A percentile compares a stretch with the other conserved stretches of the same genome.
phyloP scores from a whole-genome alignment of 2,113 vertebrate species.

The Lampris incognitus region DNA sequence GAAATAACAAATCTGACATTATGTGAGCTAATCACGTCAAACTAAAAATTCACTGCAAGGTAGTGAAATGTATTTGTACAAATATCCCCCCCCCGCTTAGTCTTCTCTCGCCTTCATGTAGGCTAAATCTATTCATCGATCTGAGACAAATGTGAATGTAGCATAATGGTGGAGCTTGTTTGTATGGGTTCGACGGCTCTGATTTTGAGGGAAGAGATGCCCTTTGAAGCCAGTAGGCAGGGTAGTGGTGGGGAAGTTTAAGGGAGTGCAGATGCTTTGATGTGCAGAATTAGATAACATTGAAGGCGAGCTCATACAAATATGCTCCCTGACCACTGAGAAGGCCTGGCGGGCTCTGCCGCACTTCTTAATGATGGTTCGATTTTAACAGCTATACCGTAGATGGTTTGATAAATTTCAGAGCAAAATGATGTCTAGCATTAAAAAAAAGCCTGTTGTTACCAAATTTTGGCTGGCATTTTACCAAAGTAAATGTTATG shows the following conservation, averaged over 20 bases:
- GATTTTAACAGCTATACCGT: slow-evolving; percentile 29
- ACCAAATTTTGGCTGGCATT: too few species aligned
- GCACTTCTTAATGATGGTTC: slow-evolving; percentile 8
- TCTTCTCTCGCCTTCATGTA: neutral
- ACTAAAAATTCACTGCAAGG: too few species aligned
- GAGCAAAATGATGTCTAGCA: neutral
- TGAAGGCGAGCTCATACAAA: slow-evolving; percentile 45
- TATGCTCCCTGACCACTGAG: slow-evolving; percentile 16
- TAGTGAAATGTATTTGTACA: too few species aligned
- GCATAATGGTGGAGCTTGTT: slow-evolving; percentile 49
- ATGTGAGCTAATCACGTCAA: too few species aligned
- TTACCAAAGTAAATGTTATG: too few species aligned
- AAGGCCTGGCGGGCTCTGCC: neutral
- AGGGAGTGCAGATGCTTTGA: slow-evolving; percentile 59
- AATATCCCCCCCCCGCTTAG: too few species aligned
- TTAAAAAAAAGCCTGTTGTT: too few species aligned
- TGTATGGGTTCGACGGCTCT: slow-evolving; percentile 24
- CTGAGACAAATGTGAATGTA: slow-evolving; percentile 42
- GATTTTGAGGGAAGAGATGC: slow-evolving; percentile 36
- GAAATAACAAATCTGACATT: too few species aligned
- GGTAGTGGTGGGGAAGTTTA: slow-evolving; percentile 54
- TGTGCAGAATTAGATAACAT: slow-evolving; percentile 71
- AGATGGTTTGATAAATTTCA: slow-evolving; percentile 19
- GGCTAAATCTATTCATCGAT: slow-evolving; percentile 63
- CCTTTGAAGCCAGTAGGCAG: slow-evolving; percentile 68